Evolutionary conservation across 2,113 vertebrate genomes (phyloP).

Genomic region (Labeo rohita): DNA sequence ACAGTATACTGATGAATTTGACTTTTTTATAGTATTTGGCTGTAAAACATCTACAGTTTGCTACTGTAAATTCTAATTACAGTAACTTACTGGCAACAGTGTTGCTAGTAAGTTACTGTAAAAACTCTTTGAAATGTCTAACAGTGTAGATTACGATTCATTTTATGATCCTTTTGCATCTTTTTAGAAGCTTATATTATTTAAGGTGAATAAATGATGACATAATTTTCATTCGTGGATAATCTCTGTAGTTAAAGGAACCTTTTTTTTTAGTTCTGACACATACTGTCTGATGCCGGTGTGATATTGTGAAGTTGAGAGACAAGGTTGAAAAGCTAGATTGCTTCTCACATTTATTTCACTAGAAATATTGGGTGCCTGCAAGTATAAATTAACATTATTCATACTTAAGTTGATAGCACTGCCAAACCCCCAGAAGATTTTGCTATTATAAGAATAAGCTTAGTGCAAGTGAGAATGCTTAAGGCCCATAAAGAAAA

Average conservation of each 20-base stretch:
- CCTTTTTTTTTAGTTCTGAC: not conserved
- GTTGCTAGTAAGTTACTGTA: too few relatives aligned
- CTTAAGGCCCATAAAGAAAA: not conserved
- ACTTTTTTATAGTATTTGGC: too few relatives aligned
- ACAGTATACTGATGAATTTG: too few relatives aligned
- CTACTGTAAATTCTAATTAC: too few relatives aligned
- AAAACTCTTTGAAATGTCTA: too few relatives aligned
- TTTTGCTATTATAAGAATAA: constrained; percentile 4
- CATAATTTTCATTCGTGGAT: not conserved
- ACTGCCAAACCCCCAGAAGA: not conserved
- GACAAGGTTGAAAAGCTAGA: not conserved
- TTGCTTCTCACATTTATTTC: constrained; percentile 27
- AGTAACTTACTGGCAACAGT: too few relatives aligned
- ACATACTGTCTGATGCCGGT: not conserved
- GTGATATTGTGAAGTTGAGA: constrained; percentile 14
- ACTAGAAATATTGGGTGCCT: not conserved
- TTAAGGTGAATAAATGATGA: not conserved
- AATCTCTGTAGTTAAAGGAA: not conserved
- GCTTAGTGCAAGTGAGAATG: not conserved
- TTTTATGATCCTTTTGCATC: not conserved
- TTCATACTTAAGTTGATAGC: not conserved
- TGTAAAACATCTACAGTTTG: too few relatives aligned
- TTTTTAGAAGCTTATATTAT: not conserved
- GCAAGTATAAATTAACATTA: constrained; percentile 10
- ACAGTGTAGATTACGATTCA: not conserved